phyloP scores from a whole-genome alignment of 2,888 invertebrate genomes.

The Ennomos erosarius region DNA sequence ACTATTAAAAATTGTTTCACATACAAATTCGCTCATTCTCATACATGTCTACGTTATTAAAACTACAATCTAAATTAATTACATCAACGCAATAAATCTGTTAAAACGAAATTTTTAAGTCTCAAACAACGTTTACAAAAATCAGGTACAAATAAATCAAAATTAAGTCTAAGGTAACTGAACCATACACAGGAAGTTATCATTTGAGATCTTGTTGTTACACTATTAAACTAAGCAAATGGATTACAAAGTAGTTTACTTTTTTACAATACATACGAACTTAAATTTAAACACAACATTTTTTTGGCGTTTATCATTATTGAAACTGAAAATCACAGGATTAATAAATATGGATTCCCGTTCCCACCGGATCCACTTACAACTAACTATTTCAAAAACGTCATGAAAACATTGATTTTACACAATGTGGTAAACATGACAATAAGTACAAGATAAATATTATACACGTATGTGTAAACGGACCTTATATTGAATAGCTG shows the following conservation, averaged over 20 bases:
- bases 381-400: conserved; percentile 17
- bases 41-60: conserved; percentile 64
- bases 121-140: conserved; percentile 73
- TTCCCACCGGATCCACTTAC: background rate
- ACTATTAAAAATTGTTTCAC: conserved; percentile 58
- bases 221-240: conserved; percentile 33
- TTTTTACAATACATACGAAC: conserved; percentile 53
- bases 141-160: conserved; percentile 83
- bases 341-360: conserved; percentile 38
- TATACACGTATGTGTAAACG: conserved; percentile 2
- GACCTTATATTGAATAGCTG: conserved; percentile 52
- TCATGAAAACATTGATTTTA: background rate
- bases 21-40: conserved; percentile 76
- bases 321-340: conserved; percentile 80
- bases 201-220: conserved; percentile 75
- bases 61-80: conserved; percentile 62
- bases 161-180: conserved; percentile 83
- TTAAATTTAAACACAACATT: conserved; percentile 69
- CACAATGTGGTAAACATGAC: no score
- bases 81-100: conserved; percentile 75
- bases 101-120: conserved; percentile 76
- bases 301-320: conserved; percentile 73
- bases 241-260: conserved; percentile 17
- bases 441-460: background rate
- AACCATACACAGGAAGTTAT: conserved; percentile 73